Conservation (phyloP, 2,888 invertebrate genomes). For the Fragum whitleyi region DNA sequence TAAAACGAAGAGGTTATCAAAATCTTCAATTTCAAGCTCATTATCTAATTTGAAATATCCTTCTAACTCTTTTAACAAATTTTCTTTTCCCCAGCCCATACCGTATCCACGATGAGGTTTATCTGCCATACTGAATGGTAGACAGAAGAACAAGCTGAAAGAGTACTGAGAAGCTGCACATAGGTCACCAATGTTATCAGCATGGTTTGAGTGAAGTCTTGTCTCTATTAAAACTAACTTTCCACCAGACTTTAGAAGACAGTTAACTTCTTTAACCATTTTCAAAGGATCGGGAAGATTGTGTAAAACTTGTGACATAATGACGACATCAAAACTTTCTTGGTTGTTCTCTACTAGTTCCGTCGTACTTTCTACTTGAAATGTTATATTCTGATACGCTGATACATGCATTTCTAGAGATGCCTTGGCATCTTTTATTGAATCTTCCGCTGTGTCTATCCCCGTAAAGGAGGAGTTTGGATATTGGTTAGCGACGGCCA, state of each 20-base stretch:
- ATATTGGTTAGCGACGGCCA: not conserved
- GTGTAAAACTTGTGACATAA: not conserved
- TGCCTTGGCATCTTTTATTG: not conserved
- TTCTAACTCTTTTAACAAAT: not conserved
- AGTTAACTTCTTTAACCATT: not conserved
- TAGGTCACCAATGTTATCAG: not conserved
- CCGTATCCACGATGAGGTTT: not conserved
- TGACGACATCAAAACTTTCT: not conserved
- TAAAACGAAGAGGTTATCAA: not conserved
- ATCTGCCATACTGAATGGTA: conserved; percentile 6
- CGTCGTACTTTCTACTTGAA: not conserved
- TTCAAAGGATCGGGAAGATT: conserved; percentile 9
- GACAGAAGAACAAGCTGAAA: not conserved
- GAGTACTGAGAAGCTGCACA: not conserved
- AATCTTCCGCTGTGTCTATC: not conserved
- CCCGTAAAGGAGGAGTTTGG: not conserved
- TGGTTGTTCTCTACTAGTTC: not conserved
- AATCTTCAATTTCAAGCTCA: not conserved
- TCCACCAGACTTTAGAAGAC: not conserved
- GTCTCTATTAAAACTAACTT: not conserved
- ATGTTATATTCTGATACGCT: not conserved
- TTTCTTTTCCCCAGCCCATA: conserved; percentile 13
- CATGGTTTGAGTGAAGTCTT: not conserved
- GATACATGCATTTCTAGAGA: not conserved
- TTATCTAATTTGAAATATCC: not conserved